phyloP scores from a whole-genome alignment of 2,888 invertebrate genomes.

The Catocala nupta region DNA sequence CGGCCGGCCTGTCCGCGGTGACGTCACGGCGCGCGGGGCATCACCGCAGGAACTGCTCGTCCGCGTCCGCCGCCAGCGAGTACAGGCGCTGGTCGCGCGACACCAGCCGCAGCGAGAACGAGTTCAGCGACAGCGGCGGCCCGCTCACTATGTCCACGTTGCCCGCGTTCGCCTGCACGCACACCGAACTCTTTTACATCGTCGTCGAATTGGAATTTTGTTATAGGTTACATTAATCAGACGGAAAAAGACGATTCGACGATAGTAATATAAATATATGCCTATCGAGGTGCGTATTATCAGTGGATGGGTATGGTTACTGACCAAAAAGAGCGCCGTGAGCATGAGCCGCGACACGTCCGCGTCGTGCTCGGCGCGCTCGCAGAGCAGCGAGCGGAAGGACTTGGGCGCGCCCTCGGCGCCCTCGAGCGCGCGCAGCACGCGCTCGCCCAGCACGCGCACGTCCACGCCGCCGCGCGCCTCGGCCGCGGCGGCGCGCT shows the following conservation, averaged over 20 bases:
- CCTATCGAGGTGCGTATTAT: too few relatives aligned
- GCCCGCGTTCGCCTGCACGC: conserved; percentile 68
- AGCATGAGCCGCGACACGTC: conserved; percentile 46
- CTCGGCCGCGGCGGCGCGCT: conserved; percentile 42
- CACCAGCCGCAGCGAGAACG: conserved; percentile 66
- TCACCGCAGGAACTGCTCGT: conserved; percentile 13
- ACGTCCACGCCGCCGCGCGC: conserved; percentile 55
- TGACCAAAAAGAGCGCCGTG: conserved; percentile 44
- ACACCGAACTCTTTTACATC: not conserved
- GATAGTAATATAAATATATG: too few relatives aligned
- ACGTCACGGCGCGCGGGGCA: not conserved
- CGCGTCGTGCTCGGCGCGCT: conserved; percentile 9
- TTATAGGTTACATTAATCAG: too few relatives aligned
- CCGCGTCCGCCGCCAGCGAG: conserved; percentile 35
- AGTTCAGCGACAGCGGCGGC: conserved; percentile 59
- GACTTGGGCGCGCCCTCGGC: conserved; percentile 15
- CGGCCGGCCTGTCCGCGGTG: too few relatives aligned
- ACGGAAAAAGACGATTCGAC: too few relatives aligned
- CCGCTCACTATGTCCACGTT: conserved; percentile 67
- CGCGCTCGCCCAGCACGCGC: conserved; percentile 49
- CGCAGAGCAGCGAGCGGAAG: conserved; percentile 25
- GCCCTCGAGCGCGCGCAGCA: conserved; percentile 43
- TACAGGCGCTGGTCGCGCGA: conserved; percentile 50
- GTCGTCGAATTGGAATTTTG: too few relatives aligned
- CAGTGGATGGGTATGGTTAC: not conserved